Evolutionary conservation across 2,888 invertebrate species (phyloP).

Genomic region (Mellilla xanthometata): DNA sequence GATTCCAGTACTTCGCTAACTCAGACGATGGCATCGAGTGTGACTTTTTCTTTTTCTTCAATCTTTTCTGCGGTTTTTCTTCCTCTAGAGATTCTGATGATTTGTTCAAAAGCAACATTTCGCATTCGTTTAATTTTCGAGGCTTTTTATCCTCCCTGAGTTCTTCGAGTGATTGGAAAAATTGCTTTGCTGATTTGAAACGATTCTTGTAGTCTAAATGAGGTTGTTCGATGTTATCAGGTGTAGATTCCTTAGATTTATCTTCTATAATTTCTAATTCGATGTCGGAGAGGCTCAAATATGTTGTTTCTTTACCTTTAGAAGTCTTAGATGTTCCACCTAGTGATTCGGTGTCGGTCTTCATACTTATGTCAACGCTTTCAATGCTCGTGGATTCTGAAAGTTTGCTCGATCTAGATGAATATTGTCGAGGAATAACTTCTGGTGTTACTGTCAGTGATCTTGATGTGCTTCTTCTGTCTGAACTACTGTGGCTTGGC

Average conservation of each 20-base stretch:
- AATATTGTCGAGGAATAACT: slow-evolving; percentile 30
- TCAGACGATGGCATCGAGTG: slow-evolving; percentile 73
- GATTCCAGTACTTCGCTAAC: slow-evolving; percentile 65
- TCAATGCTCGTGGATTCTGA: slow-evolving; percentile 41
- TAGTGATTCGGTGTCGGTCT: slow-evolving; percentile 44
- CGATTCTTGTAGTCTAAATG: slow-evolving; percentile 69
- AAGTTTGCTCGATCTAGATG: slow-evolving; percentile 36
- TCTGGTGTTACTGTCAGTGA: slow-evolving; percentile 11
- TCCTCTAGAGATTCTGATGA: slow-evolving; percentile 66
- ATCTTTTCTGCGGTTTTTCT: slow-evolving; percentile 45
- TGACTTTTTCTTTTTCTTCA: slow-evolving; percentile 63
- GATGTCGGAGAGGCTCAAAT: slow-evolving; percentile 67
- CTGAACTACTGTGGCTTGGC: slow-evolving; percentile 14
- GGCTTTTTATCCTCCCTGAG: slow-evolving; percentile 55
- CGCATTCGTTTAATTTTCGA: slow-evolving; percentile 66
- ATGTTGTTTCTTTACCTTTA: slow-evolving; percentile 52
- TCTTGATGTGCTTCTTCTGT: slow-evolving; percentile 15
- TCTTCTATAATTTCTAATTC: slow-evolving; percentile 72
- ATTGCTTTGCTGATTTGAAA: slow-evolving; percentile 73
- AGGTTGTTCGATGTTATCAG: slow-evolving; percentile 47
- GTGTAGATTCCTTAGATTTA: slow-evolving; percentile 47
- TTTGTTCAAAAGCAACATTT: slow-evolving; percentile 55
- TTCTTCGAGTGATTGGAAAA: slow-evolving; percentile 76
- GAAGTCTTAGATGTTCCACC: slow-evolving; percentile 35
- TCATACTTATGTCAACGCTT: slow-evolving; percentile 35